phyloP scores from a whole-genome alignment of 2,888 invertebrate genomes.

The Beris chalybata region DNA sequence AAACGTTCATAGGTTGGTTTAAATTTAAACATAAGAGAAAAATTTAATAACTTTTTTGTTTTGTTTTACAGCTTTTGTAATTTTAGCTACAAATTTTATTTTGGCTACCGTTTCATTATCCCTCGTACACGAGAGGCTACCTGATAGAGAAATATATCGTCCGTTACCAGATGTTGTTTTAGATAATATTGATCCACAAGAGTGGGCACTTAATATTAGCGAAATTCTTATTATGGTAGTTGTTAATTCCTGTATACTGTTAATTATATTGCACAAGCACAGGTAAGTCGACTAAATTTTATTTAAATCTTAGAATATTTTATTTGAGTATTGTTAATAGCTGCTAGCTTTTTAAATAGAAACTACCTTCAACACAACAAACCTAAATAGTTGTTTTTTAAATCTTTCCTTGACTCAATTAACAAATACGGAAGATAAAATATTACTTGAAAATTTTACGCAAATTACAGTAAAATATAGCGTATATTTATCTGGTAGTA shows the following conservation, averaged over 20 bases:
- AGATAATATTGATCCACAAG: slow-evolving; percentile 71
- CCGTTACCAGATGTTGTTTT: slow-evolving; percentile 84
- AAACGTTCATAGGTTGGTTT: slow-evolving; percentile 58
- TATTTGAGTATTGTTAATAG: background rate
- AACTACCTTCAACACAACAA: too few species aligned
- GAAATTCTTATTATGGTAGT: slow-evolving; percentile 85
- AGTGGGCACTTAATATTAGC: slow-evolving; percentile 81
- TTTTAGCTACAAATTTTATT: slow-evolving; percentile 66
- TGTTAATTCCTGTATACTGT: slow-evolving; percentile 73
- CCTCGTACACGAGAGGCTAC: slow-evolving; percentile 84
- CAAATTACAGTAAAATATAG: too few species aligned
- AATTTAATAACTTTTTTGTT: slow-evolving; percentile 53
- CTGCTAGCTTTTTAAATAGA: too few species aligned
- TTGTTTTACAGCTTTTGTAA: slow-evolving; percentile 60
- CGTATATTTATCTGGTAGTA: too few species aligned
- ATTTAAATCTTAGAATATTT: slow-evolving; percentile 1
- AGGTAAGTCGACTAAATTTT: slow-evolving; percentile 56
- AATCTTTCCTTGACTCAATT: too few species aligned
- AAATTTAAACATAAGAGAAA: too few species aligned
- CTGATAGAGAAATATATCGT: slow-evolving; percentile 70
- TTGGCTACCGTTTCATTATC: slow-evolving; percentile 74
- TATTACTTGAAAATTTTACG: too few species aligned
- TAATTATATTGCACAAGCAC: slow-evolving; percentile 84
- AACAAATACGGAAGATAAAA: too few species aligned
- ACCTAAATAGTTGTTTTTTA: too few species aligned